Percentiles rank a stretch among this genome's conserved stretches.
phyloP scores from a whole-genome alignment of 2,113 vertebrate species.

The Axis porcinus region DNA sequence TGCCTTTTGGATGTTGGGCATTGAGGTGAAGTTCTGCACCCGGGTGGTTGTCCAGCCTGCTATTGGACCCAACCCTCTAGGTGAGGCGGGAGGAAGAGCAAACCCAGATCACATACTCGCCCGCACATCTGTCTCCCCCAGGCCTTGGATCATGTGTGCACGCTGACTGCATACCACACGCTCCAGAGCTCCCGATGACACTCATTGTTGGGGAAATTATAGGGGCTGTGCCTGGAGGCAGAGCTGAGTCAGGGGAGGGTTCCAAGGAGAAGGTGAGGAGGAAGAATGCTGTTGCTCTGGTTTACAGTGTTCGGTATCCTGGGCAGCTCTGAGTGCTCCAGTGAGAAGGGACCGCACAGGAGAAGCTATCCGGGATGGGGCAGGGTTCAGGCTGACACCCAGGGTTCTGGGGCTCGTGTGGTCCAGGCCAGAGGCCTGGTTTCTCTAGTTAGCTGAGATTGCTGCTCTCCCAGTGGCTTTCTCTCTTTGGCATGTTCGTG shows the following conservation, averaged over 20 bases:
- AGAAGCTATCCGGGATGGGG: neutral
- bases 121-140: neutral
- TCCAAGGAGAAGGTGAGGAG: neutral
- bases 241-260: neutral
- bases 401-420: neutral
- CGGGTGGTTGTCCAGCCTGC: neutral
- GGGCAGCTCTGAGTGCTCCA: neutral
- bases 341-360: neutral
- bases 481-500: neutral
- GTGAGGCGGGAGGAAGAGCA: neutral
- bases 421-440: neutral
- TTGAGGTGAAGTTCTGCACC: neutral
- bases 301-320: neutral
- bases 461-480: neutral
- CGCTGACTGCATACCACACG: neutral
- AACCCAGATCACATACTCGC: neutral
- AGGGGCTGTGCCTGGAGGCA: neutral
- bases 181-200: neutral
- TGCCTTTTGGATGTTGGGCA: neutral
- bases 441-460: neutral
- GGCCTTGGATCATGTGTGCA: neutral
- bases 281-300: neutral
- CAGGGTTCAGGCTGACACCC: neutral
- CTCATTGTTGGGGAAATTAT: neutral
- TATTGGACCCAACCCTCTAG: neutral